Base-by-base conservation (phyloP, 2,113 vertebrate genomes). In the Psilopsiagon aurifrons region DNA sequence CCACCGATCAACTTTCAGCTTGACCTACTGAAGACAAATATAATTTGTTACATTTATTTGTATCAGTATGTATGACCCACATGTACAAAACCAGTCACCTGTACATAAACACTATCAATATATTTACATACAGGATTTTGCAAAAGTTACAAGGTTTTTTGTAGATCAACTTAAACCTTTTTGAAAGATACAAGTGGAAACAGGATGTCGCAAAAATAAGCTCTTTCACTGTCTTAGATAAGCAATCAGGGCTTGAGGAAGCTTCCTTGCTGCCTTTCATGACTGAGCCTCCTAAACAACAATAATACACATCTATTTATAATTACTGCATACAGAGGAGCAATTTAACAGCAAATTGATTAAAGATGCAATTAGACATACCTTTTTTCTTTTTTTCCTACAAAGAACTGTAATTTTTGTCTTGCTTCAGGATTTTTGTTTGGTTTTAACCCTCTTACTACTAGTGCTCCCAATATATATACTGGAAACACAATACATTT, bases 61-160 rank as follows among this genome's bases (percentile, higher is more conserved):
- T 31, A 73, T 39, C 35, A 69, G 10, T 35, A 62, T 6, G 22
- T 5, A 69, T 6, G n/a, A 27, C 3, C 17, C 52, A 43, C 15
- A 41, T 14, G 60, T 44, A 47, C 1, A 62, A 67, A 66, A 66
- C 4, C 16, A 44, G 54, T 88, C 4, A 43, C 2, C 2, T 14
- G 29, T 24, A n/a, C 4, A 51, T 17, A 49, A 78, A 62, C 27
- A 29, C 2, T 68, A 19, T 23, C 6, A 83, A 41, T 27, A 87
- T 4, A 79, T 18, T 63, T 6, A 68, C 1, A 2, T 2, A 1
- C 2, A 41, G 25, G 3, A 41, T 12, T 44, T 11, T 54, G 23
- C 12, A 55, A 1, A 43, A 80, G 19, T 83, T 46, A 24, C 5
- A 55, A n/a, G 5, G 17, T 62, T 74, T 80, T 24, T 17, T 13